These are phyloP conservation scores for Vulpes vulpes DNA, from an alignment of 2,113 vertebrate species.

Conservation along the genomic window DNA sequence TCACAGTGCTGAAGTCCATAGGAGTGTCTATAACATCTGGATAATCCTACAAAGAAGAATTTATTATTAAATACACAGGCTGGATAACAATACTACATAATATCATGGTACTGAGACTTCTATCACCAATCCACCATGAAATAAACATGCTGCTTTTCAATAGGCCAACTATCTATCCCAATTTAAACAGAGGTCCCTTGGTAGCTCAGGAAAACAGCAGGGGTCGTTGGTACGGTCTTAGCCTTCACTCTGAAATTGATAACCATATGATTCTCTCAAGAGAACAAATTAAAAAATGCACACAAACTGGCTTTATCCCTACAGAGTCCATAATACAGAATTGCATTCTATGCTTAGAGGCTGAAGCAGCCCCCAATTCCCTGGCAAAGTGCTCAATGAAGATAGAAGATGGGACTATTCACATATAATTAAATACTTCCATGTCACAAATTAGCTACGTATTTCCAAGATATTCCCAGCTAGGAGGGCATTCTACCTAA, in stretches of 20 bases:
- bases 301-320: neutral
- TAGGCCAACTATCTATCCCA: neutral
- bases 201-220: neutral
- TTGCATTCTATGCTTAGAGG: conserved; percentile 24
- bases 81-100: conserved; percentile 57
- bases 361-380: neutral
- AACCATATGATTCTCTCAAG: conserved; percentile 1
- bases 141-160: conserved; percentile 28
- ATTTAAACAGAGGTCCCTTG: conserved; percentile 11
- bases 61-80: conserved; percentile 56
- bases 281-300: conserved; percentile 50
- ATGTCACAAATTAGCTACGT: conserved; percentile 29
- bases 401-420: neutral
- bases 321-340: neutral
- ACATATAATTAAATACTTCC: conserved; percentile 38
- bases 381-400: neutral
- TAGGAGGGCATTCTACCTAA: neutral
- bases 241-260: neutral
- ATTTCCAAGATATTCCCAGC: neutral
- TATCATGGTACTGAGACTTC: conserved; percentile 52
- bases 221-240: neutral
- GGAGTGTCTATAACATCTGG: conserved; percentile 96
- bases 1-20: conserved; percentile 97
- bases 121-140: conserved; percentile 33
- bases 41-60: conserved; percentile 91